These are phyloP conservation scores for Colinus virginianus DNA, from an alignment of 2,113 vertebrate species.

Conservation along the genomic window DNA sequence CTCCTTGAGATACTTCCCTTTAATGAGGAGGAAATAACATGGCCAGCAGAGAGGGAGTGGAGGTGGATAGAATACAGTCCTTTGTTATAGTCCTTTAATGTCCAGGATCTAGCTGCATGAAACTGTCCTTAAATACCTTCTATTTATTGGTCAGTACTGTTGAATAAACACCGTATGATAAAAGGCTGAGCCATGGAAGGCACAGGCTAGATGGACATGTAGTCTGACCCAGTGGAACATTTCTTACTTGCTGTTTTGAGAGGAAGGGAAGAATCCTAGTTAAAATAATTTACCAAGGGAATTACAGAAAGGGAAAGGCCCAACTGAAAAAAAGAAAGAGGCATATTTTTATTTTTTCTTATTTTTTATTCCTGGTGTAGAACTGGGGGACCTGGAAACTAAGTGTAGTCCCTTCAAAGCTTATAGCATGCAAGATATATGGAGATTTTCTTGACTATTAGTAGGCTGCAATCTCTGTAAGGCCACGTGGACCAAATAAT, in stretches of 20 bases:
- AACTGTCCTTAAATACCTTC: background rate
- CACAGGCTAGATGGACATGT: background rate
- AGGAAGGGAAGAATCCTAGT: background rate
- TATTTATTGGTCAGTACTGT: background rate
- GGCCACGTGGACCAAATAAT: background rate
- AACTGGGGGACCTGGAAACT: background rate
- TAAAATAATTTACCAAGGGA: background rate
- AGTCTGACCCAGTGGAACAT: background rate
- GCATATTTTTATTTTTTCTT: background rate
- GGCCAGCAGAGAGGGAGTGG: background rate
- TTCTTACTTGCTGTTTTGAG: background rate
- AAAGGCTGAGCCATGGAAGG: background rate
- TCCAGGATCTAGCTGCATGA: background rate
- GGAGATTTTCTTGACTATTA: background rate
- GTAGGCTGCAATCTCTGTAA: background rate
- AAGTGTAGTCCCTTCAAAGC: background rate
- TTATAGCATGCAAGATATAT: background rate
- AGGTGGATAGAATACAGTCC: background rate
- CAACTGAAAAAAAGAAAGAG: accelerated
- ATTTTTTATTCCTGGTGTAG: background rate
- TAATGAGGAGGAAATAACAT: background rate
- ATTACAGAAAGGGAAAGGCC: background rate
- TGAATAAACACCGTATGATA: background rate
- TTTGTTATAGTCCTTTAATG: background rate
- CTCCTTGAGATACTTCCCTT: background rate